A percentile compares a stretch with the other conserved stretches of the same genome.
Conservation (phyloP, 1,140 invertebrate species). For the Stratiolaelaps scimitus region DNA sequence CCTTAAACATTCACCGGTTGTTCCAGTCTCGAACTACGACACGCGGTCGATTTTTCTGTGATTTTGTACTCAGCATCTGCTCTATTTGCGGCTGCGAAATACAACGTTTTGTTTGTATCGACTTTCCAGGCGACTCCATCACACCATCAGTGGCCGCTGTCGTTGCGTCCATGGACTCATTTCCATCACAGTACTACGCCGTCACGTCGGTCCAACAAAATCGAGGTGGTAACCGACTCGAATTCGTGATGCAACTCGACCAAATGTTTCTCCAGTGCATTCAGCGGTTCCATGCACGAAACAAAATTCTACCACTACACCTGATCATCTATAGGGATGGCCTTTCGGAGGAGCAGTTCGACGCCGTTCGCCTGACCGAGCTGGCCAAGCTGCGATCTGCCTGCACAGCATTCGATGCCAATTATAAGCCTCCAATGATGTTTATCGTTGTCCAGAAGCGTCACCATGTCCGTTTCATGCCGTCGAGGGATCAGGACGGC, state of each 20-base stretch:
- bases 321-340: conserved; percentile 72
- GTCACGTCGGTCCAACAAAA: conserved; percentile 32
- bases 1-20: too few relatives aligned
- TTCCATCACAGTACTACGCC: conserved; percentile 31
- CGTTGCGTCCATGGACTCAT: conserved; percentile 33
- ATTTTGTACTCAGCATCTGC: too few relatives aligned
- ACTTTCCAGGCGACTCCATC: background rate
- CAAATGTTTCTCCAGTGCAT: conserved; percentile 15
- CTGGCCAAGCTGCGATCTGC: conserved; percentile 54
- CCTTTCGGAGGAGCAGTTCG: conserved; percentile 74
- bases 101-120: too few relatives aligned
- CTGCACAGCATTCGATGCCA: conserved; percentile 44
- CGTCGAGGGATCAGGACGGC: background rate
- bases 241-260: background rate
- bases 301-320: conserved; percentile 42
- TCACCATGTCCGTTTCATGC: conserved; percentile 62
- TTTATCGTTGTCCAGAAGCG: conserved; percentile 80
- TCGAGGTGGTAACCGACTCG: background rate
- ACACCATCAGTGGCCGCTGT: conserved; percentile 27
- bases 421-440: conserved; percentile 55
- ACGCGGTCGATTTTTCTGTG: too few relatives aligned
- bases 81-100: too few relatives aligned
- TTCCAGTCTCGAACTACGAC: too few relatives aligned
- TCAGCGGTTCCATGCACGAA: background rate
- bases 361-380: conserved; percentile 49